Percentiles rank a stretch among this genome's conserved stretches.
phyloP scores from a whole-genome alignment of 2,888 invertebrate genomes.

The Ectemnius continuus region DNA sequence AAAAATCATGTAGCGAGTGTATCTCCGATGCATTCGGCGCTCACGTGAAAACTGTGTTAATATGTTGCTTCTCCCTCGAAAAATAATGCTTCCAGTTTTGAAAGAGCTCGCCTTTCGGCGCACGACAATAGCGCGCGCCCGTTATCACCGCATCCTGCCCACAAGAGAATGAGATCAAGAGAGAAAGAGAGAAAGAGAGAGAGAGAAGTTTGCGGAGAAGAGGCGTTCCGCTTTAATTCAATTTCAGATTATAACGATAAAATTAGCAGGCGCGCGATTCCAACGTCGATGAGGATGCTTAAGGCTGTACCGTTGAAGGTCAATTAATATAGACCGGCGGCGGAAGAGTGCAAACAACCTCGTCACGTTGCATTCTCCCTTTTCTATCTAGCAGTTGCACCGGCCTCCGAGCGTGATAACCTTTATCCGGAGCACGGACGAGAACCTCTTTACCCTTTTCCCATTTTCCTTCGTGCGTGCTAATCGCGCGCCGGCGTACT shows the following conservation, averaged over 20 bases:
- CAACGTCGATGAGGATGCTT: conserved; percentile 2
- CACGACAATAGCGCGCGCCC: no score
- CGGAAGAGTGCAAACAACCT: conserved; percentile 19
- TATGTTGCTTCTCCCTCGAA: not conserved
- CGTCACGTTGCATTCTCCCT: not conserved
- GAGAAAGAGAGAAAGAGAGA: not conserved
- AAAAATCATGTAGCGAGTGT: no score
- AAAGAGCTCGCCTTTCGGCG: not conserved
- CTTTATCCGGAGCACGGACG: conserved; percentile 30
- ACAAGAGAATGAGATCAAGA: no score
- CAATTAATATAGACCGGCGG: conserved; percentile 43
- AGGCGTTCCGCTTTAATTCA: no score
- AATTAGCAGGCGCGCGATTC: not conserved
- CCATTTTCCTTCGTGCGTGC: conserved; percentile 31
- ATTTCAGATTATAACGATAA: not conserved
- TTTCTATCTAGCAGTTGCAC: not conserved
- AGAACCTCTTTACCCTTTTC: conserved; percentile 30
- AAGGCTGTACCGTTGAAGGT: conserved; percentile 28
- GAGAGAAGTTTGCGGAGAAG: not conserved
- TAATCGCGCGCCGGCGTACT: not conserved
- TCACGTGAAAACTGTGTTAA: no score
- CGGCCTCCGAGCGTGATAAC: conserved; percentile 27
- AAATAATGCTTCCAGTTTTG: not conserved
- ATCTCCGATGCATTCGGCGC: no score
- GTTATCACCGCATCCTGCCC: not conserved